Base-by-base conservation (phyloP, 2,797 vertebrate species). In the Chanos chanos region DNA sequence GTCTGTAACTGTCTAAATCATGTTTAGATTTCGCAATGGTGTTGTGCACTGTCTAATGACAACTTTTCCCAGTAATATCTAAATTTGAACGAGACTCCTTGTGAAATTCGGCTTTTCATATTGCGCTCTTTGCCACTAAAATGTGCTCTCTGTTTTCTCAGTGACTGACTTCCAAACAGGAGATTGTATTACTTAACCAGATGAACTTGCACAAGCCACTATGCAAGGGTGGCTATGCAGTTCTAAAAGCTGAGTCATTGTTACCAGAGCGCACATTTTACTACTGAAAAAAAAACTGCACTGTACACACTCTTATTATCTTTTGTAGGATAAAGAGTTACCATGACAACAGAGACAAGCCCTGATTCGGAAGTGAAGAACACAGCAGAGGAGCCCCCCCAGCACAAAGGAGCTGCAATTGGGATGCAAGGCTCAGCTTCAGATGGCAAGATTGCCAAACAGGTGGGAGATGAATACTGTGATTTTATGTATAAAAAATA, bases 311-410 rank as follows among this genome's bases (percentile, higher is more conserved):
- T 62, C 31, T 10, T 53, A 19, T 59, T 67, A 22, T 16, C 5
- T 21, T 22, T 33, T 53, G 73, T 78, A 87, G 85, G 79, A 80
- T 87, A 82, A 78, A 85, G 81, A 82, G 81, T 80, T 81, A 81
- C 77, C 86, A 89, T 92, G 90, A 89, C 85, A 40, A 91, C 89
- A 59, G 89, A 92, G 81, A 88, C 81, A 1, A 86, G 84, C 71
- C 83, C 84, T 0, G 84, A 90, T 73, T 84, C 73, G 1, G 87
- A 90, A 76, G 89, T 90, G 81, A 92, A 82, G 77, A 87, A 81
- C 71, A 51, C 77, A 0, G 84, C 85, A 69, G 78, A 89, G 69
- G 86, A 92, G 72, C 83, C 85, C 72, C 83, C 83, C 0, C 77
- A 88, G 72, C 74, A 84, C 77, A 82, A 82, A 74, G 85, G 82